These are phyloP conservation scores for Drosophila murphyi DNA, from an alignment of 1,140 invertebrate species.

Conservation along the genomic window DNA sequence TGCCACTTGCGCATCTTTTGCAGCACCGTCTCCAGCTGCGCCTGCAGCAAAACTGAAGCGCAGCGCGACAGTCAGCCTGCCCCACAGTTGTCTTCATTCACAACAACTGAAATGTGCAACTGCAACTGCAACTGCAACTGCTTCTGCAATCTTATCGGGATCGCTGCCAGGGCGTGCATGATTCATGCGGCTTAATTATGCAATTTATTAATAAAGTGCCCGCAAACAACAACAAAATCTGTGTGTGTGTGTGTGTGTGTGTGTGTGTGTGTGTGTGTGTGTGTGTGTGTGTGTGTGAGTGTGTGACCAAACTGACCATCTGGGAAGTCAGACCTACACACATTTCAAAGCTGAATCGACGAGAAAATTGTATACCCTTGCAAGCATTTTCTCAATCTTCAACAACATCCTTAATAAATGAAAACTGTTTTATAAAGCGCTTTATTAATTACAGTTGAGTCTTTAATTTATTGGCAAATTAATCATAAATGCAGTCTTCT, in stretches of 20 bases:
- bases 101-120: constrained; percentile 15
- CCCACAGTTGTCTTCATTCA: constrained; percentile 21
- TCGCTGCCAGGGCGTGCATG: constrained; percentile 16
- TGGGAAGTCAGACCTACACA: background rate
- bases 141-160: constrained; percentile 26
- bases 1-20: constrained; percentile 47
- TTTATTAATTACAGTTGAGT: too few species aligned
- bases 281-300: background rate
- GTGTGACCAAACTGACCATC: constrained; percentile 8
- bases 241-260: background rate
- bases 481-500: too few species aligned
- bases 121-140: background rate
- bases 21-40: constrained; percentile 55
- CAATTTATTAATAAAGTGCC: constrained; percentile 65
- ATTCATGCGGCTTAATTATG: constrained; percentile 63
- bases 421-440: too few species aligned
- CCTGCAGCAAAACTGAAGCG: constrained; percentile 48
- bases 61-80: constrained; percentile 34
- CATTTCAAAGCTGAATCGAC: too few species aligned
- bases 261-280: background rate
- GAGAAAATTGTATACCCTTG: too few species aligned
- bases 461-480: too few species aligned
- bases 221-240: constrained; percentile 5
- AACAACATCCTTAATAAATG: too few species aligned
- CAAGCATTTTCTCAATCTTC: too few species aligned